These are phyloP conservation scores for Pholis gunnellus DNA, from an alignment of 2,113 vertebrate species.

Conservation along the genomic window DNA sequence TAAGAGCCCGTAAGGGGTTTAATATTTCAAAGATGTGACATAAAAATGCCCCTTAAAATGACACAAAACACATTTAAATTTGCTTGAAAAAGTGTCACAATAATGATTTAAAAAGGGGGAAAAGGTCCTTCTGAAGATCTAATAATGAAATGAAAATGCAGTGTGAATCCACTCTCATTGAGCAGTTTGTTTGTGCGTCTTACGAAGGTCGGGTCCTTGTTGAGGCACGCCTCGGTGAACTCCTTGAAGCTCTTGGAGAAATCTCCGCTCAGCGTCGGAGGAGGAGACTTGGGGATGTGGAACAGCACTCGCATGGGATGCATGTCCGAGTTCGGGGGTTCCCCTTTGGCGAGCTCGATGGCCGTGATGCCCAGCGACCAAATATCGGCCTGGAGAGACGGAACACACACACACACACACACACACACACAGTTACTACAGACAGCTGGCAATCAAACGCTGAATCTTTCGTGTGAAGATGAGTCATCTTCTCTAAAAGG, in stretches of 20 bases:
- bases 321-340: conserved; percentile 94
- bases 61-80: not conserved
- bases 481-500: too few species aligned
- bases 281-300: conserved; percentile 94
- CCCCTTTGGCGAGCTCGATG: conserved; percentile 94
- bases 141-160: too few species aligned
- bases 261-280: conserved; percentile 89
- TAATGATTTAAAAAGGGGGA: too few species aligned
- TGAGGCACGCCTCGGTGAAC: conserved; percentile 93
- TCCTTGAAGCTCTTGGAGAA: conserved; percentile 96
- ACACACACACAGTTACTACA: not conserved
- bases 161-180: too few species aligned
- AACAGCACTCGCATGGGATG: conserved; percentile 95
- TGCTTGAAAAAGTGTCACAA: too few species aligned
- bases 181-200: conserved; percentile 68
- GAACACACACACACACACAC: not conserved
- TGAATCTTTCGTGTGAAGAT: too few species aligned
- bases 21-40: too few species aligned
- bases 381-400: conserved; percentile 89
- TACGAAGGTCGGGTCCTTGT: conserved; percentile 94
- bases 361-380: conserved; percentile 96
- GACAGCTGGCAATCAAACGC: not conserved
- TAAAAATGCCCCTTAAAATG: too few species aligned
- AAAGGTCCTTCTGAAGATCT: too few species aligned
- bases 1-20: too few species aligned